These are phyloP conservation scores for Melipona quadrifasciata DNA, from an alignment of 1,140 invertebrate genomes.

Conservation along the genomic window DNA sequence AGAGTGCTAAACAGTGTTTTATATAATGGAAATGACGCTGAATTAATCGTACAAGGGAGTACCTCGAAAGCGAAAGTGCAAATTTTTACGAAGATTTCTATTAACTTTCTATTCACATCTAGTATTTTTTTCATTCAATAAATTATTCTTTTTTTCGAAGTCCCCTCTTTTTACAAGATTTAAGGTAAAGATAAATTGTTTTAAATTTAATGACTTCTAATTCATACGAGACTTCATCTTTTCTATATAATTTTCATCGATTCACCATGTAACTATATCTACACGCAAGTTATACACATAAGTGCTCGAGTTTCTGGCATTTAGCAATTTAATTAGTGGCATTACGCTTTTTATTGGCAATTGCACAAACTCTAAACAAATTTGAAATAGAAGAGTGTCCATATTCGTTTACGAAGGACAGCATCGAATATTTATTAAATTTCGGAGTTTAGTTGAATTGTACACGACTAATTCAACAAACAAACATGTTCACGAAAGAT, in stretches of 20 bases:
- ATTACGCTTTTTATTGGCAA: not conserved
- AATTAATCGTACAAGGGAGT: too few relatives aligned
- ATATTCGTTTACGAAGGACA: not conserved
- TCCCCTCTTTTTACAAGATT: fast-evolving
- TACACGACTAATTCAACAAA: not conserved
- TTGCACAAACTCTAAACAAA: not conserved
- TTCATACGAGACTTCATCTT: too few relatives aligned
- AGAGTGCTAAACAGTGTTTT: too few relatives aligned
- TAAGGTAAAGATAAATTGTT: not conserved
- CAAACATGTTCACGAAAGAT: not conserved
- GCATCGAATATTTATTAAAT: not conserved
- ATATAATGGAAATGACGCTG: too few relatives aligned
- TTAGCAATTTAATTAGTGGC: not conserved
- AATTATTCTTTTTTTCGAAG: too few relatives aligned
- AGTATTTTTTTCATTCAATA: not conserved
- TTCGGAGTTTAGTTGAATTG: not conserved
- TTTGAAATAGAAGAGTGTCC: not conserved
- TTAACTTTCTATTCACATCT: too few relatives aligned
- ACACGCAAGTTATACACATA: not conserved
- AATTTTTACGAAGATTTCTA: too few relatives aligned
- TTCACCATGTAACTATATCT: not conserved
- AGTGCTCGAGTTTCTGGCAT: not conserved
- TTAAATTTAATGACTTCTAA: not conserved
- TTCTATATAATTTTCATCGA: not conserved
- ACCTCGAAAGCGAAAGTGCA: too few relatives aligned